These are phyloP conservation scores for Sebastolobus altivelis DNA, from an alignment of 2,797 vertebrate genomes.

Conservation along the genomic window DNA sequence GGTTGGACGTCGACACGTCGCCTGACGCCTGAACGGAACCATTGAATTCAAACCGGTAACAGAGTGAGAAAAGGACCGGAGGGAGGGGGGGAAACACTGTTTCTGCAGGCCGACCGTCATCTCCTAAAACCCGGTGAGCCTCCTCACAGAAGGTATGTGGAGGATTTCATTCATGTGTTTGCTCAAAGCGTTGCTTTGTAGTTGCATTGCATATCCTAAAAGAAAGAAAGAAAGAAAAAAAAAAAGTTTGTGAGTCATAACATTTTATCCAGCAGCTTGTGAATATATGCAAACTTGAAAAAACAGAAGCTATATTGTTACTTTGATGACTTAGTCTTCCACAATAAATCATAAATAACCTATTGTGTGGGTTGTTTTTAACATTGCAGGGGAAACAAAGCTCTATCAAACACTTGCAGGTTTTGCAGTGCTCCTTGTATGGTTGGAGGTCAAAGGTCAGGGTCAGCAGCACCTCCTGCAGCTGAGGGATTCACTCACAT, in stretches of 20 bases:
- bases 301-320: not conserved
- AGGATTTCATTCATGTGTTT: not conserved
- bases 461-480: not conserved
- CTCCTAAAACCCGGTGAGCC: not conserved
- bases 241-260: not conserved
- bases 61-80: not conserved
- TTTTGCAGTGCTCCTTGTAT: not conserved
- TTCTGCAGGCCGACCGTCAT: not conserved
- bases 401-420: too few relatives aligned
- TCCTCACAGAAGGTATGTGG: slow-evolving; percentile 36
- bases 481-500: not conserved
- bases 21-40: slow-evolving; percentile 19
- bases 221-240: not conserved
- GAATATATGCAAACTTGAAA: too few relatives aligned
- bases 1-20: not conserved
- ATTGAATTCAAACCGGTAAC: slow-evolving; percentile 12
- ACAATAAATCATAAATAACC: not conserved
- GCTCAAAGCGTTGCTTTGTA: not conserved
- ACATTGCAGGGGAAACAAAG: not conserved
- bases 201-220: not conserved
- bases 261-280: not conserved
- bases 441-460: slow-evolving; percentile 14
- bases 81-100: not conserved
- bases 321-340: not conserved
- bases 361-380: not conserved